Evolutionary conservation across 1,140 invertebrate species (phyloP).

Genomic region (Cherax destructor): DNA sequence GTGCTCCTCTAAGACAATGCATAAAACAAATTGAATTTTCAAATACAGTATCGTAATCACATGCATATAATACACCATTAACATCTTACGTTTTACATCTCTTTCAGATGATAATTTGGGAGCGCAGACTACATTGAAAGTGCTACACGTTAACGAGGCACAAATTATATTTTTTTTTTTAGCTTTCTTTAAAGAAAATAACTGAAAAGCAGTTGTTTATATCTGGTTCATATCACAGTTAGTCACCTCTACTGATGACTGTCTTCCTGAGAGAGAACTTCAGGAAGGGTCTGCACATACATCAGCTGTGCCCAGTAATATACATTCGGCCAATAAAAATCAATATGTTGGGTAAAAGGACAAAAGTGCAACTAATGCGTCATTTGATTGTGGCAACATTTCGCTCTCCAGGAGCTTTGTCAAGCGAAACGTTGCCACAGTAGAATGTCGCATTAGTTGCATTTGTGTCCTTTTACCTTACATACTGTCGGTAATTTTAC

Average conservation of each 20-base stretch:
- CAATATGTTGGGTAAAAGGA: constrained; percentile 21
- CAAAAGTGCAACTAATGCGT: too few species aligned
- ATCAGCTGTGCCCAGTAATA: constrained; percentile 30
- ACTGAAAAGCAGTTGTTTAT: constrained; percentile 31
- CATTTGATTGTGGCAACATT: too few species aligned
- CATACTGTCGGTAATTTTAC: too few species aligned
- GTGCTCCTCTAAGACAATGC: constrained; percentile 52
- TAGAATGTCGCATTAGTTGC: too few species aligned
- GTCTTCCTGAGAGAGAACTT: constrained; percentile 2
- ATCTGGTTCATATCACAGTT: constrained; percentile 68
- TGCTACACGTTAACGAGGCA: constrained; percentile 33
- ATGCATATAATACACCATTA: constrained; percentile 47
- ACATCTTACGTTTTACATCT: constrained; percentile 61
- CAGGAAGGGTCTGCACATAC: background rate
- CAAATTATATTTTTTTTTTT: constrained; percentile 33
- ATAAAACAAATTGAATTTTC: constrained; percentile 33
- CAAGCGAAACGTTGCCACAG: too few species aligned
- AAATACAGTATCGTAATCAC: constrained; percentile 31
- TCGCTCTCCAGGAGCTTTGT: too few species aligned
- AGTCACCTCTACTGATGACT: constrained; percentile 44
- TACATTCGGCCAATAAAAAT: background rate
- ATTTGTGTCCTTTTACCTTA: too few species aligned
- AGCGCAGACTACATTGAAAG: constrained; percentile 51
- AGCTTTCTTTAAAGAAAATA: background rate
- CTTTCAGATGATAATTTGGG: constrained; percentile 46